phyloP scores from a whole-genome alignment of 2,113 vertebrate genomes.

The Puffinus mauretanicus region DNA sequence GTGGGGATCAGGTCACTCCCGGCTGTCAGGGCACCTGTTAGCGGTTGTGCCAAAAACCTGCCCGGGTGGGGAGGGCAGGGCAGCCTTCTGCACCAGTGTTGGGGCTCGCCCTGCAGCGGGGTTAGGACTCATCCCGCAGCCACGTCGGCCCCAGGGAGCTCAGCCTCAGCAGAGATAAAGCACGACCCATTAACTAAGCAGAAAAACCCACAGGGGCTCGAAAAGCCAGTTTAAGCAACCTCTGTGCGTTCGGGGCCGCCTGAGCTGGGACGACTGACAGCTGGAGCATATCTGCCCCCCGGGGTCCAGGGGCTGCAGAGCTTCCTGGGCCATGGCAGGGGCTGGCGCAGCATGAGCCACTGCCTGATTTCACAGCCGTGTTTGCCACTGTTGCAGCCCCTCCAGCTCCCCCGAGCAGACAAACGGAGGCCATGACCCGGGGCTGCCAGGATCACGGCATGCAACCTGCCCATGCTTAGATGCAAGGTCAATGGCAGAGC shows the following conservation, averaged over 20 bases:
- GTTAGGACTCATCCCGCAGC: neutral
- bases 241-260: neutral
- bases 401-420: neutral
- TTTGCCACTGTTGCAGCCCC: neutral
- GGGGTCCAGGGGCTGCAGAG: neutral
- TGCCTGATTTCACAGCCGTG: neutral
- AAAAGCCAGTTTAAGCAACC: neutral
- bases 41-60: neutral
- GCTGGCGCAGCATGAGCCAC: accelerated
- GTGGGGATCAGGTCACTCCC: neutral
- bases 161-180: neutral
- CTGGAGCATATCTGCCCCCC: accelerated
- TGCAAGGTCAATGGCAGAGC: neutral
- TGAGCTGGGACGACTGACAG: neutral
- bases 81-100: neutral
- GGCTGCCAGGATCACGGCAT: neutral
- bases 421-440: neutral
- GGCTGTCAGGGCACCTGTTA: neutral
- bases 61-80: neutral
- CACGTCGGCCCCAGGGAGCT: neutral
- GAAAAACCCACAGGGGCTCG: neutral
- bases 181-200: neutral
- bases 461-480: accelerated
- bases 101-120: neutral
- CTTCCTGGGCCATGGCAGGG: neutral